Evolutionary conservation across 2,888 invertebrate species (phyloP), one percentile per base, ranked within the genome.

Genomic region (Acrobasis consociella): DNA sequence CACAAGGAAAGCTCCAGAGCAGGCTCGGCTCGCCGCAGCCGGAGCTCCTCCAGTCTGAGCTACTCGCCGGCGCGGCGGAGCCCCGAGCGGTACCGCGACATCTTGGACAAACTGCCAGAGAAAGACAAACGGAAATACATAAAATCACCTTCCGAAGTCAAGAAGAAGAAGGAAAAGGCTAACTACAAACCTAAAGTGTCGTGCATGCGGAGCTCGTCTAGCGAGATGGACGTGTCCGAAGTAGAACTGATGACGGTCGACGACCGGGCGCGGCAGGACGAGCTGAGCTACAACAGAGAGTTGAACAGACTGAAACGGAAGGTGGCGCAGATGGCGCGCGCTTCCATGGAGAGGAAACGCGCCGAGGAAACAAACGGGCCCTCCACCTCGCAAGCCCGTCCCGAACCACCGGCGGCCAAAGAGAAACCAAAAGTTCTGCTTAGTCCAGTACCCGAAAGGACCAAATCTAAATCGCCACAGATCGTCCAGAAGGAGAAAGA

Each of bases 261-360:
- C 65, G 94, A 94, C 58, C 73, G 83, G 15, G 83, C 79, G 16
- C 77, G 86, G 0, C 94, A 94, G 64, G 94, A 95, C 49, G 94
- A 94, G 60, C 90, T 94, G 59, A 94, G 95, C 37, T 56, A 42
- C 42, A 56, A 56, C 22, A 95, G 94, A 72, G 96, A 96, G 75
- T 80, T 96, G 68, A 93, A 94, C 73, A 94, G 95, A 76, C 83
- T 96, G 67, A 95, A 96, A 75, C 94, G 71, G 94, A 94, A 68
- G 83, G 94, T 80, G 94, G 96, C 63, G 93, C 95, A 66, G 66
- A 96, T 96, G 83, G 96, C 96, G 1, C 95, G 95, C 74, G 96
- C 95, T 1, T 78, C 86, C 0, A 76, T 86, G 49, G 85, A 86
- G 68, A 73, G 77, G n/a, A 77, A 71, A 62, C 70, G 80, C 49